Base-by-base conservation (phyloP, 2,797 vertebrate species). In the Amazona ochrocephala region DNA sequence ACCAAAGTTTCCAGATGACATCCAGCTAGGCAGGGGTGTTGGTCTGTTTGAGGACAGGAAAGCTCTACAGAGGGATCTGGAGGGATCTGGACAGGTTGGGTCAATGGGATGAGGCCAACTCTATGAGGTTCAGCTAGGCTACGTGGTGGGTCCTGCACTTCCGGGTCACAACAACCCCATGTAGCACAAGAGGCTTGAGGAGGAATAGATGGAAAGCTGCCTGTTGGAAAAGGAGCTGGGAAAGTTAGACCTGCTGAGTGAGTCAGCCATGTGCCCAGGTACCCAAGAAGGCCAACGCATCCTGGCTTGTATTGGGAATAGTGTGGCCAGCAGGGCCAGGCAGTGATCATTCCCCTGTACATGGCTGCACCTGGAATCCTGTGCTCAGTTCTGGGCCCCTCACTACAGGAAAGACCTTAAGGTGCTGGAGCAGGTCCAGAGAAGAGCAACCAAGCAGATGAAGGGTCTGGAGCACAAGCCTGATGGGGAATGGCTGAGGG, bases 331-430 rank as follows among this genome's bases (percentile, higher is more conserved):
- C 32, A 20, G 9, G 29, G 30, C 0, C 7, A 7, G 14, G 37
- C 6, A 30, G 37, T 1, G 24, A 50, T 3, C 30, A n/a, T 45
- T 0, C 6, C 13, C 6, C 27, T 45, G 42, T 13, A 19, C 11
- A 11, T 2, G 1, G 47, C 11, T 9, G 4, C 32, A 51, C 5
- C 4, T 51, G 0, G 0, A 75, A 11, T 34, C 0, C 10, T 11
- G 5, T 4, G 9, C 1, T 41, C 44, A 23, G 20, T 30, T 64
- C 1, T 51, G 32, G 37, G 29, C 10, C 20, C 6, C 11, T 45
- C 2, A 1, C 11, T 45, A 9, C 37, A 81, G 41, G 6, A 53
- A 7, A 32, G 44, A 45, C 20, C n/a, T 1, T 19, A 24, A 64
- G 29, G 44, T 6, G 29, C 48, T 80, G 44, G 2, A 51, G 17